Base-by-base conservation (phyloP, 2,113 vertebrate species). In the Pteropus alecto region DNA sequence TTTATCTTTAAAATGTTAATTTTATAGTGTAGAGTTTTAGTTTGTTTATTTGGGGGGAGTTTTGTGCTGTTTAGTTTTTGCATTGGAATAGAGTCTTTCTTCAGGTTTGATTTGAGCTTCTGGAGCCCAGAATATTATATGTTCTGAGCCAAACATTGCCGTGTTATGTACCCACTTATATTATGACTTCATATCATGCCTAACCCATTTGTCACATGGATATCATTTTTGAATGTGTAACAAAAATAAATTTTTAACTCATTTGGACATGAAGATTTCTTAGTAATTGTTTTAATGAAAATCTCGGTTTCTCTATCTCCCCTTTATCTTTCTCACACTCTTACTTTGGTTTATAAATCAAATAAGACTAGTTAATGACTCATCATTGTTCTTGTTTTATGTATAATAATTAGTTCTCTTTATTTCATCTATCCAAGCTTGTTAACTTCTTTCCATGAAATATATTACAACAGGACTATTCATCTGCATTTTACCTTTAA, bases 201-300 rank as follows among this genome's bases (percentile, higher is more conserved):
- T 92, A 87, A 54, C 14, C 33, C 51, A 70, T 70, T 82, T 71
- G 61, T 74, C 73, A 61, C 67, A 68, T 68, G 16, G 26, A 78
- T 28, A 65, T 79, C 56, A 78, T 82, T 78, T 84, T 92, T 82
- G 4, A 33, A 78, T 56, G 82, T 46, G 51, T 87, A 78, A 63
- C 24, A 77, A 83, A 73, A 73, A 18, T 77, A 70, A 67, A 7
- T 88, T 96, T 83, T 85, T 43, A 67, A 71, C 33, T 87, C 61
- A 38, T 83, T 88, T 84, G 16, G 30, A 58, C 63, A 48, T 92
- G 54, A 92, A 73, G 54, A 68, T 41, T 78, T 88, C 63, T 88
- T 88, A 54, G 54, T 65, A 77, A 78, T 97, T 91, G 76, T 88
- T 94, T 77, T 54, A 88, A 94, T 79, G 77, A 74, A 94, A 92